These are phyloP conservation scores for Drosophila lacertosa DNA, from an alignment of 1,140 invertebrate genomes.

Conservation along the genomic window DNA sequence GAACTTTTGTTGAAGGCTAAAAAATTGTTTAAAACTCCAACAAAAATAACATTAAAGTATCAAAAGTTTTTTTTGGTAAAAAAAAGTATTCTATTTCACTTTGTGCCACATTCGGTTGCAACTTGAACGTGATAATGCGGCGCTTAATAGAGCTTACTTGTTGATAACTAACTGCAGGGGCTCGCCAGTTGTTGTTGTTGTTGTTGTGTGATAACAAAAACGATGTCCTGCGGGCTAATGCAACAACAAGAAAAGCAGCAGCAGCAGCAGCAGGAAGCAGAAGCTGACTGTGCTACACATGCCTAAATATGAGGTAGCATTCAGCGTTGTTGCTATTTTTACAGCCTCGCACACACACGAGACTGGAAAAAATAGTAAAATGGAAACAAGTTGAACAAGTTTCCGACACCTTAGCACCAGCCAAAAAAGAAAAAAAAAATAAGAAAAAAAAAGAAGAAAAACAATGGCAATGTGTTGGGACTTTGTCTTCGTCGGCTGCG, in stretches of 20 bases:
- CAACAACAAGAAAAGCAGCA: not conserved
- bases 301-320: constrained; percentile 41
- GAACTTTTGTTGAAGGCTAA: no score
- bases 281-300: constrained; percentile 14
- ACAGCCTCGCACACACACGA: constrained; percentile 10
- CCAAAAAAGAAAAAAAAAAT: constrained; percentile 34
- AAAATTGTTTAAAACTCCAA: no score
- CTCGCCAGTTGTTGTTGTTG: not conserved
- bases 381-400: constrained; percentile 82
- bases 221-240: constrained; percentile 7
- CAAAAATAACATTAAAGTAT: no score
- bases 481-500: constrained; percentile 25
- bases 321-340: constrained; percentile 59
- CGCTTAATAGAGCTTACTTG: constrained; percentile 6
- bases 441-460: constrained; percentile 27
- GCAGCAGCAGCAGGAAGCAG: not conserved
- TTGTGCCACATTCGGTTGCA: not conserved
- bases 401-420: constrained; percentile 73
- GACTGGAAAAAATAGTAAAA: constrained; percentile 62
- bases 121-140: not conserved
- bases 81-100: not conserved
- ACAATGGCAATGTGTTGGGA: constrained; percentile 63
- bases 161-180: constrained; percentile 4
- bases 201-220: constrained; percentile 6
- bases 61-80: no score